These are phyloP conservation scores for Ectemnius lituratus DNA, from an alignment of 2,888 invertebrate genomes.

Conservation along the genomic window DNA sequence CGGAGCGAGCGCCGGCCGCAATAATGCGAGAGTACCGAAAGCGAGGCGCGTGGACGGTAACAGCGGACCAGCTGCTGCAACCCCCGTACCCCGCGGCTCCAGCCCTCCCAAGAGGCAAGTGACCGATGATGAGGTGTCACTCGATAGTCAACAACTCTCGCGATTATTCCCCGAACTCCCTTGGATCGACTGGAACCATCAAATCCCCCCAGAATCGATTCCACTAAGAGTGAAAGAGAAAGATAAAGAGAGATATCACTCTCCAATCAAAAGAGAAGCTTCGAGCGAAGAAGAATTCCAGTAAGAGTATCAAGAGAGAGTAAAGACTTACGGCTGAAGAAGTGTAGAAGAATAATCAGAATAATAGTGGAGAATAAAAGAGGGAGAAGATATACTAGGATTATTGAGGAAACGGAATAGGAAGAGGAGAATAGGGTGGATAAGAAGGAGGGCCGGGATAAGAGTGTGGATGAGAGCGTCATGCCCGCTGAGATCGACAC, in stretches of 20 bases:
- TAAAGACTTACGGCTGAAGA: not conserved
- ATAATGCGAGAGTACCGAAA: slow-evolving; percentile 61
- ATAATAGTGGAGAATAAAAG: slow-evolving; percentile 12
- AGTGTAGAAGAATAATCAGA: not conserved
- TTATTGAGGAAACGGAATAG: slow-evolving; percentile 15
- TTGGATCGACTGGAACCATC: no score
- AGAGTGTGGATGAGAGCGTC: slow-evolving; percentile 73
- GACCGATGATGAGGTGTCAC: slow-evolving; percentile 52
- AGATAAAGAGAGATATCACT: not conserved
- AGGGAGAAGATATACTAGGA: slow-evolving; percentile 14
- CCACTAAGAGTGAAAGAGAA: no score
- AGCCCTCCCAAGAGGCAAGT: slow-evolving; percentile 28
- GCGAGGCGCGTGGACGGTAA: slow-evolving; percentile 54
- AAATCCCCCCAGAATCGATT: no score
- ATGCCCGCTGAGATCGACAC: slow-evolving; percentile 74
- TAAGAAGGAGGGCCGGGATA: slow-evolving; percentile 48
- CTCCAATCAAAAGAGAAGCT: not conserved
- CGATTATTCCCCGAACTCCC: not conserved
- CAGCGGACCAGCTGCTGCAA: slow-evolving; percentile 47
- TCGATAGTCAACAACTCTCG: not conserved
- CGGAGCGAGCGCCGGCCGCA: slow-evolving; percentile 32
- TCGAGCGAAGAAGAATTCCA: not conserved
- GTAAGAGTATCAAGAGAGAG: not conserved
- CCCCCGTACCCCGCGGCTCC: slow-evolving; percentile 33
- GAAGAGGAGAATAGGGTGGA: slow-evolving; percentile 34